Evolutionary conservation across 2,797 vertebrate genomes (phyloP).

Genomic region (Myotis vivesi): DNA sequence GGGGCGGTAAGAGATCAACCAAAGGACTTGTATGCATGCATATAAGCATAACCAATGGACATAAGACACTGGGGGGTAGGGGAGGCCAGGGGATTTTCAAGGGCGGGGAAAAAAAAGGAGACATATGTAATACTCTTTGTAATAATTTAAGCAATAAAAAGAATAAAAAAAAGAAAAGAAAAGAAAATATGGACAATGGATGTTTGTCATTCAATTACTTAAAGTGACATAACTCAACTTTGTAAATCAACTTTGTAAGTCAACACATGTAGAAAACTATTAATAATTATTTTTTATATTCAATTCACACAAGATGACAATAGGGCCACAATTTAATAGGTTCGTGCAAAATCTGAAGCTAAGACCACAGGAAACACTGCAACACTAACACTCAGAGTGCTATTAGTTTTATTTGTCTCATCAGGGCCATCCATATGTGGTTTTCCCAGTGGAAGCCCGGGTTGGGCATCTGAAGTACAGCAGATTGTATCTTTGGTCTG

Average conservation of each 20-base stretch:
- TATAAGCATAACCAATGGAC: too few relatives aligned
- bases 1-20: too few relatives aligned
- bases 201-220: slow-evolving; percentile 54
- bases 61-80: too few relatives aligned
- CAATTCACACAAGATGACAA: not conserved
- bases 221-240: slow-evolving; percentile 1
- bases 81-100: too few relatives aligned
- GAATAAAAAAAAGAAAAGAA: too few relatives aligned
- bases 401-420: not conserved
- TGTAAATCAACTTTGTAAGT: not conserved
- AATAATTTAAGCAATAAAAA: too few relatives aligned
- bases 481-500: not conserved
- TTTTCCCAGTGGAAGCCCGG: not conserved
- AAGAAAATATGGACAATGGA: slow-evolving; percentile 41
- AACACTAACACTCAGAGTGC: not conserved
- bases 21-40: too few relatives aligned
- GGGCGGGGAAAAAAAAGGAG: too few relatives aligned
- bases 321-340: not conserved
- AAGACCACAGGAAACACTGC: not conserved
- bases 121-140: too few relatives aligned
- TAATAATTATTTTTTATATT: not conserved
- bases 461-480: not conserved
- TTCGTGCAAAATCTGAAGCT: not conserved
- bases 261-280: not conserved
- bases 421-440: not conserved